Evolutionary conservation across 1,140 invertebrate genomes (phyloP).

Genomic region (Octopus sinensis): DNA sequence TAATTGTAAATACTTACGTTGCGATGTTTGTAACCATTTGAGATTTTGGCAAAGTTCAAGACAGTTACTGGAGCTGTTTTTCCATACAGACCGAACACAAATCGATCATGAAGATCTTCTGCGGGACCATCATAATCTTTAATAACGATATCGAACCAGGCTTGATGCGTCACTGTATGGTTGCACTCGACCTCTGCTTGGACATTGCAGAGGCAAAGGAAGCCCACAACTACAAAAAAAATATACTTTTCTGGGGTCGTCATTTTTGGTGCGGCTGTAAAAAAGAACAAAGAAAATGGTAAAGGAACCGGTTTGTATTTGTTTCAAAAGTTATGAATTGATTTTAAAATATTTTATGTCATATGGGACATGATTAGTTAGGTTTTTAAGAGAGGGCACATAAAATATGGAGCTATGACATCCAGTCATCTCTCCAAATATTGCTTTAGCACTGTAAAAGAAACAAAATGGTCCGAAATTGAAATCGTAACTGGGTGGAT

Average conservation of each 20-base stretch:
- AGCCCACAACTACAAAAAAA: background rate
- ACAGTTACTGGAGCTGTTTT: slow-evolving; percentile 46
- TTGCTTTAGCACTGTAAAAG: no score
- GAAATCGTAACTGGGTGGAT: no score
- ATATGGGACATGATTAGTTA: no score
- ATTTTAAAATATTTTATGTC: no score
- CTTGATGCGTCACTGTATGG: slow-evolving; percentile 50
- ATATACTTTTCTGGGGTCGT: background rate
- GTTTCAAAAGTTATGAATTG: no score
- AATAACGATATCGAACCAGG: slow-evolving; percentile 21
- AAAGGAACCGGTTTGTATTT: no score
- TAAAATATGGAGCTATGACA: no score
- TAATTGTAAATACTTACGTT: slow-evolving; percentile 15
- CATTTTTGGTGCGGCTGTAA: no score
- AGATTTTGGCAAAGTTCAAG: slow-evolving; percentile 39
- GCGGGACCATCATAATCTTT: background rate
- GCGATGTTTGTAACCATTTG: slow-evolving; percentile 28
- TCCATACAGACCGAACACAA: slow-evolving; percentile 43
- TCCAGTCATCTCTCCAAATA: no score
- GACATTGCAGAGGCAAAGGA: background rate
- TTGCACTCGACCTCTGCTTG: slow-evolving; percentile 23
- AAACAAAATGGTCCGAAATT: no score
- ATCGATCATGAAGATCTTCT: background rate
- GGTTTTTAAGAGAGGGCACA: no score
- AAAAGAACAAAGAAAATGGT: no score